Percentiles rank a stretch among this genome's conserved stretches.
These are phyloP conservation scores for Hemiprocne comata DNA, from an alignment of 2,113 vertebrate genomes.

Conservation along the genomic window DNA sequence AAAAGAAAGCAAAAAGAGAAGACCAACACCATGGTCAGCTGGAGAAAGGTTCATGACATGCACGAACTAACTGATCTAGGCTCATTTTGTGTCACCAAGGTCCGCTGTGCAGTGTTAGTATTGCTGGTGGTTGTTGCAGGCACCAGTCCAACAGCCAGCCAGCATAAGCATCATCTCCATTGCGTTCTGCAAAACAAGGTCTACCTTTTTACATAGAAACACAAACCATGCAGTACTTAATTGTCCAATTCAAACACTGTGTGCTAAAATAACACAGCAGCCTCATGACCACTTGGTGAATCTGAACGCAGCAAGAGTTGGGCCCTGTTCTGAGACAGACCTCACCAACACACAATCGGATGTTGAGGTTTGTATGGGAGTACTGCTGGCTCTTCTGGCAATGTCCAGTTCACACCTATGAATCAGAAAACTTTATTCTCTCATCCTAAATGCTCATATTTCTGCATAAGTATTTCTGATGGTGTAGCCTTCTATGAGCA, in stretches of 20 bases:
- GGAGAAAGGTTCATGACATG: background rate
- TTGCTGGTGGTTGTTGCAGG: background rate
- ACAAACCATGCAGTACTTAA: background rate
- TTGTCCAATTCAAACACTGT: background rate
- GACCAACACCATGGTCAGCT: background rate
- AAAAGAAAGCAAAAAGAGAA: background rate
- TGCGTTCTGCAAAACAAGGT: background rate
- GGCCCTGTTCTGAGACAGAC: background rate
- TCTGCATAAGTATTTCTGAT: background rate
- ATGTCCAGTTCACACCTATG: background rate
- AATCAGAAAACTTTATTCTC: background rate
- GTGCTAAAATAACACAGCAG: background rate
- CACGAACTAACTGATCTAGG: background rate
- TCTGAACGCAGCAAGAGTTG: rapidly evolving
- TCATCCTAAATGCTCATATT: background rate
- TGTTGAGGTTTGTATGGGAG: rapidly evolving
- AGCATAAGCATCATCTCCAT: background rate
- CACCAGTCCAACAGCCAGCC: background rate
- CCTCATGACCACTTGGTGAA: background rate
- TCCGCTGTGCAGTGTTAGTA: background rate
- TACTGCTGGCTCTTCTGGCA: background rate
- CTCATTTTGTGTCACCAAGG: background rate
- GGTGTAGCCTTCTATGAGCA: background rate
- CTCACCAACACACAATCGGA: rapidly evolving
- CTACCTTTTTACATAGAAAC: background rate